Evolutionary conservation across 1,140 invertebrate species (phyloP).

Genomic region (Orchesella cincta): DNA sequence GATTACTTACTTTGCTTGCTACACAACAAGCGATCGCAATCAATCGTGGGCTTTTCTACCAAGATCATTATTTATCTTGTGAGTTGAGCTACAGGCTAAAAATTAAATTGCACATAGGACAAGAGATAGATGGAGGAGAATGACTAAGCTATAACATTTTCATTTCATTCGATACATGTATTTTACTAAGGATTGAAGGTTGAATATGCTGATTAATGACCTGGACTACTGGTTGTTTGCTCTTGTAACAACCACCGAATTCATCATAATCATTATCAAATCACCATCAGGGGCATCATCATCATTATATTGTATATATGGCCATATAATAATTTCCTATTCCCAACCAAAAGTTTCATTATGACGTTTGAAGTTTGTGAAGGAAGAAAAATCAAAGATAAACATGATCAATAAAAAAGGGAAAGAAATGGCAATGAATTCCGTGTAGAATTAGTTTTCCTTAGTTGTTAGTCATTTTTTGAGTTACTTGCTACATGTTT

Average conservation of each 20-base stretch:
- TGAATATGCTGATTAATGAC: conserved; percentile 30
- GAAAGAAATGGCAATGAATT: too few species aligned
- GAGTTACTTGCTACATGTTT: too few species aligned
- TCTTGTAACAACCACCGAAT: conserved; percentile 9
- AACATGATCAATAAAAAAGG: neutral
- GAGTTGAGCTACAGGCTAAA: conserved; percentile 11
- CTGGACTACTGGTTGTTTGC: conserved; percentile 25
- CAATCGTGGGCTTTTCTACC: conserved; percentile 23
- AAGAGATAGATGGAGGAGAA: neutral
- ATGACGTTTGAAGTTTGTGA: neutral
- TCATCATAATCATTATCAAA: conserved; percentile 14
- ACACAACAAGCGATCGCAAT: too few species aligned
- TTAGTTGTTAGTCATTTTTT: too few species aligned
- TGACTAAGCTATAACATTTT: conserved; percentile 23
- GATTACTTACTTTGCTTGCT: too few species aligned
- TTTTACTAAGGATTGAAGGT: conserved; percentile 5
- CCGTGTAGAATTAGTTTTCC: too few species aligned
- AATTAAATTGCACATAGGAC: conserved; percentile 14
- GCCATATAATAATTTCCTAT: neutral
- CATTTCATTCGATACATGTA: neutral
- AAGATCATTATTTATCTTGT: conserved; percentile 22
- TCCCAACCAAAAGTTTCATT: neutral
- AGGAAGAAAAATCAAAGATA: neutral
- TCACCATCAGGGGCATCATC: neutral
- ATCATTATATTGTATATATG: conserved; percentile 14